These are phyloP conservation scores for Pycnomerus fuliginosus DNA, from an alignment of 2,888 invertebrate genomes.

Conservation along the genomic window DNA sequence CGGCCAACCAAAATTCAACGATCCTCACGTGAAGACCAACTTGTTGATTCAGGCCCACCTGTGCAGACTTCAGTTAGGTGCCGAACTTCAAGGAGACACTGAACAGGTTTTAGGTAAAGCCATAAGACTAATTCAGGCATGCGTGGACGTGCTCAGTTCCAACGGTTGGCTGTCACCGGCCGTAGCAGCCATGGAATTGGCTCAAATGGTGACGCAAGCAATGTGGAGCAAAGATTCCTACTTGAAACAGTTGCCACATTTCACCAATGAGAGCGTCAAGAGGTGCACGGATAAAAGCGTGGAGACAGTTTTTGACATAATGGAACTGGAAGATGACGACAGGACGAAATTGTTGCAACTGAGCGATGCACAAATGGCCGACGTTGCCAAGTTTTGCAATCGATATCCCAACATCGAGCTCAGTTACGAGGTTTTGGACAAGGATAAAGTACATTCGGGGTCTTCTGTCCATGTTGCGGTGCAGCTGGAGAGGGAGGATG, in stretches of 20 bases:
- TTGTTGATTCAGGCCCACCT: constrained; percentile 94
- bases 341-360: constrained; percentile 77
- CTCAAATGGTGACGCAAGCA: constrained; percentile 99
- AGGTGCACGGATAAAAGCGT: constrained; percentile 88
- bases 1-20: constrained; percentile 79
- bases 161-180: constrained; percentile 99
- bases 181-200: constrained; percentile 98
- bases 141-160: constrained; percentile 90
- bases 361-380: constrained; percentile 87
- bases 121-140: constrained; percentile 85
- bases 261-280: constrained; percentile 83
- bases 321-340: constrained; percentile 93
- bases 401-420: constrained; percentile 98
- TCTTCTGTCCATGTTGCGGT: constrained; percentile 88
- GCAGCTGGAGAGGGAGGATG: constrained; percentile 94
- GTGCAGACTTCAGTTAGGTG: constrained; percentile 89
- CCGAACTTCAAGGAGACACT: constrained; percentile 95
- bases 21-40: constrained; percentile 97
- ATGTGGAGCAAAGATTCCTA: constrained; percentile 99
- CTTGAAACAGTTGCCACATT: constrained; percentile 95
- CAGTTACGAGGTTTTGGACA: constrained; percentile 84
- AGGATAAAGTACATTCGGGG: constrained; percentile 76
- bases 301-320: constrained; percentile 92
- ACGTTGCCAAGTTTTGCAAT: constrained; percentile 98
- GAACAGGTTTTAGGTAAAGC: constrained; percentile 86